phyloP scores from a whole-genome alignment of 2,113 vertebrate genomes.

The Peromyscus leucopus region DNA sequence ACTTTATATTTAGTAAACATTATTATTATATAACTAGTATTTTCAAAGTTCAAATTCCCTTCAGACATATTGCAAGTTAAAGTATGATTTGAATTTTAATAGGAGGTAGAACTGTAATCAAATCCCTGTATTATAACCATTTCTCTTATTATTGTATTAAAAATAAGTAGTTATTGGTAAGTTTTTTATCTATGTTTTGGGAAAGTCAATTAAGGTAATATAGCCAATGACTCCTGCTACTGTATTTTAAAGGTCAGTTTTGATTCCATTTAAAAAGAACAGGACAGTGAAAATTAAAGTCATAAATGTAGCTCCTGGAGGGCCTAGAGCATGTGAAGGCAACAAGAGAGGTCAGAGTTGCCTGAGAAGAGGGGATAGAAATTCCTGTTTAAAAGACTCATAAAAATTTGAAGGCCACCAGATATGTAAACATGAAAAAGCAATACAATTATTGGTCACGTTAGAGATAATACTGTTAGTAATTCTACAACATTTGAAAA shows the following conservation, averaged over 20 bases:
- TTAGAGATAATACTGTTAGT: not conserved
- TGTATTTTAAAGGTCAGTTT: conserved; percentile 64
- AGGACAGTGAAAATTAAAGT: conserved; percentile 72
- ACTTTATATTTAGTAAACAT: conserved; percentile 51
- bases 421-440: conserved; percentile 41
- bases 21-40: not conserved
- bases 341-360: conserved; percentile 16
- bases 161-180: conserved; percentile 20
- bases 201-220: conserved; percentile 21
- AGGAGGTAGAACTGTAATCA: not conserved
- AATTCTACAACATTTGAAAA: not conserved
- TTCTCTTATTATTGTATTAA: conserved; percentile 11
- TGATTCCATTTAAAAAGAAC: conserved; percentile 64
- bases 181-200: conserved; percentile 56
- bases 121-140: not conserved
- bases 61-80: conserved; percentile 38
- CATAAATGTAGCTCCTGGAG: conserved; percentile 48
- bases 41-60: conserved; percentile 42
- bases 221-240: not conserved
- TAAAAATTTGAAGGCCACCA: conserved; percentile 5
- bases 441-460: not conserved
- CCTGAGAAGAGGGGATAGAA: conserved; percentile 1
- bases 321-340: conserved; percentile 18
- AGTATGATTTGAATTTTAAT: conserved; percentile 57
- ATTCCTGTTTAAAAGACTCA: not conserved